Conservation (phyloP, 2,113 vertebrate species). For the Alethe castanea region DNA sequence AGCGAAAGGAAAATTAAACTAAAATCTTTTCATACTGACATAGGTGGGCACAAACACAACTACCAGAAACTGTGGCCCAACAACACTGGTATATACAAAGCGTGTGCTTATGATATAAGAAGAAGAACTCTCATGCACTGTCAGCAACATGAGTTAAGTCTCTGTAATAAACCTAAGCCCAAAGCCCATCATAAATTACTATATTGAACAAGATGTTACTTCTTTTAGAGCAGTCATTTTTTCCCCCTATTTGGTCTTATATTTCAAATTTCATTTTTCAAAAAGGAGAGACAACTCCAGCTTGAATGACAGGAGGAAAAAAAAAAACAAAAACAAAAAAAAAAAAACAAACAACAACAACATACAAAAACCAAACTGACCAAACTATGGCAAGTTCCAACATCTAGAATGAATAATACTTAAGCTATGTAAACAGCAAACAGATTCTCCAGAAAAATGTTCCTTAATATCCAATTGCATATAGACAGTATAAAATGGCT, state of each 20-base stretch:
- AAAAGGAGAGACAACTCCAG: not conserved
- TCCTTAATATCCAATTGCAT: not conserved
- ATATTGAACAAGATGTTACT: not conserved
- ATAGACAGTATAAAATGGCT: not conserved
- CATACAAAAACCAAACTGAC: not conserved
- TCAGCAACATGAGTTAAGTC: not conserved
- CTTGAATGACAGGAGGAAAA: fast-evolving
- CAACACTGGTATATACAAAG: not conserved
- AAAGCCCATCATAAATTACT: not conserved
- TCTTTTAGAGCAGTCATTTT: not conserved
- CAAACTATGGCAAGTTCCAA: not conserved
- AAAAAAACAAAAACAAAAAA: not conserved
- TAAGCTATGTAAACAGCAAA: not conserved
- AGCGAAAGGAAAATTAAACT: not conserved
- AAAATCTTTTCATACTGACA: not conserved
- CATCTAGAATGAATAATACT: not conserved
- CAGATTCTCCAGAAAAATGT: not conserved
- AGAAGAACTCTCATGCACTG: not conserved
- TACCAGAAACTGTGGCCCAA: not conserved
- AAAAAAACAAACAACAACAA: too few relatives aligned
- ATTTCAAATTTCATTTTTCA: not conserved
- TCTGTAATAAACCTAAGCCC: not conserved
- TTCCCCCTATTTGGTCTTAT: not conserved
- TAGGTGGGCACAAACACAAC: not conserved
- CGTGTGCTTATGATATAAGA: not conserved